Evolutionary conservation across 2,888 invertebrate genomes (phyloP), one percentile per base, ranked within the genome.

Genomic region (Diploptera punctata): DNA sequence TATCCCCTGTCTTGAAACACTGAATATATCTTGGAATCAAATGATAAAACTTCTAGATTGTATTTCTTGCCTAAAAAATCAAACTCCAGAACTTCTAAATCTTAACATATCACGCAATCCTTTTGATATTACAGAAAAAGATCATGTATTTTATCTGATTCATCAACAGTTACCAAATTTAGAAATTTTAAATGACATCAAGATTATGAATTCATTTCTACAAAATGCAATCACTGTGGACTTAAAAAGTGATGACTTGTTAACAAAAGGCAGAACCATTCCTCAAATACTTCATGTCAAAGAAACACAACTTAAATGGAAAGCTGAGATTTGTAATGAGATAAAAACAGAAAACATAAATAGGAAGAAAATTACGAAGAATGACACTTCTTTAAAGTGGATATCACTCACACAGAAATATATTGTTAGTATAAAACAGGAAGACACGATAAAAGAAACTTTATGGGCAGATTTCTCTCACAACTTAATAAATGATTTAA

Each of bases 21-120:
- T 67, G 24, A 67, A 67, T 16, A 21, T 67, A n/a, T 67, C 67
- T 18, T 67, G 67, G 67, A 67, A 67, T 26, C 19, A 43, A 24
- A 18, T 67, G 4, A 18, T 13, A 5, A 24, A 44, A 3, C 26
- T 67, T 18, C 5, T 43, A 26, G 26, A 24, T 1, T 44, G 9
- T 43, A 19, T 67, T 43, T 10, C 3, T 1, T n/a, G 21, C 24
- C 21, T 67, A 5, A 21, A 67, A 67, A 19, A 44, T 7, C 18
- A 24, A 5, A 18, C 9, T 21, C 7, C 16, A 44, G 21, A 47
- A 16, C n/a, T 67, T n/a, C 18, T 19, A 67, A 21, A 43, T 19
- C 47, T 67, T 19, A 33, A 67, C 13, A 43, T 67, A 10, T 21
- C 9, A 9, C 21, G 44, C 10, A 67, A 67, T 43, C 43, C 67